Evolutionary conservation across 2,888 invertebrate genomes (phyloP).

Genomic region (Mactromeris polynyma): DNA sequence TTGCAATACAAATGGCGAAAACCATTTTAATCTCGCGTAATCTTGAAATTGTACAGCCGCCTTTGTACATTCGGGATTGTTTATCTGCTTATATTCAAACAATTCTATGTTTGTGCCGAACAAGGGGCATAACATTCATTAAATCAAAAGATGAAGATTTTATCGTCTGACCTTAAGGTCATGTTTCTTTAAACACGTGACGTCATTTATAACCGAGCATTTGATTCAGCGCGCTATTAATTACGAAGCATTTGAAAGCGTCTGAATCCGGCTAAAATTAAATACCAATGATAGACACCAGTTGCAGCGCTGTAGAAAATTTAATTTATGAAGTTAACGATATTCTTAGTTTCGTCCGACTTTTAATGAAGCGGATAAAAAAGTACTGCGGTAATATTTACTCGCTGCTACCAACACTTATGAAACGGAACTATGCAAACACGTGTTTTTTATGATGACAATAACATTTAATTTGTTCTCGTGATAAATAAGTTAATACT

Average conservation of each 20-base stretch:
- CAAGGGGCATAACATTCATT: conserved; percentile 52
- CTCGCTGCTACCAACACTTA: background rate
- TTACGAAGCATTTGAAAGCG: conserved; percentile 53
- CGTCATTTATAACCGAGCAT: conserved; percentile 62
- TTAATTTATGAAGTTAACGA: background rate
- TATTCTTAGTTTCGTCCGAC: background rate
- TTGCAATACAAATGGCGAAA: conserved; percentile 50
- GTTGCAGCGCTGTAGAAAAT: conserved; percentile 43
- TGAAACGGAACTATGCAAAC: background rate
- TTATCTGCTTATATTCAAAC: conserved; percentile 60
- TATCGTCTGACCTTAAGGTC: conserved; percentile 63
- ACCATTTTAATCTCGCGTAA: conserved; percentile 63
- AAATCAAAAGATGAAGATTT: conserved; percentile 67
- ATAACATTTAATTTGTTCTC: background rate
- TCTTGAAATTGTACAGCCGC: conserved; percentile 51
- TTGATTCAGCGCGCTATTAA: conserved; percentile 59
- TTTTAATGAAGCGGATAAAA: conserved; percentile 20
- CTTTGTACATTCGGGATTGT: conserved; percentile 66
- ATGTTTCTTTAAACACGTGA: conserved; percentile 69
- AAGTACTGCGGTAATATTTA: background rate
- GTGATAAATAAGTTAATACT: conserved; percentile 2
- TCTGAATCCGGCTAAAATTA: conserved; percentile 37
- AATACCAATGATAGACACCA: conserved; percentile 45
- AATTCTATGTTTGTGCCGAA: conserved; percentile 63
- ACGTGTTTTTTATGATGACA: conserved; percentile 11